Evolutionary conservation across 2,113 vertebrate species (phyloP).

Genomic region (Smithornis capensis): DNA sequence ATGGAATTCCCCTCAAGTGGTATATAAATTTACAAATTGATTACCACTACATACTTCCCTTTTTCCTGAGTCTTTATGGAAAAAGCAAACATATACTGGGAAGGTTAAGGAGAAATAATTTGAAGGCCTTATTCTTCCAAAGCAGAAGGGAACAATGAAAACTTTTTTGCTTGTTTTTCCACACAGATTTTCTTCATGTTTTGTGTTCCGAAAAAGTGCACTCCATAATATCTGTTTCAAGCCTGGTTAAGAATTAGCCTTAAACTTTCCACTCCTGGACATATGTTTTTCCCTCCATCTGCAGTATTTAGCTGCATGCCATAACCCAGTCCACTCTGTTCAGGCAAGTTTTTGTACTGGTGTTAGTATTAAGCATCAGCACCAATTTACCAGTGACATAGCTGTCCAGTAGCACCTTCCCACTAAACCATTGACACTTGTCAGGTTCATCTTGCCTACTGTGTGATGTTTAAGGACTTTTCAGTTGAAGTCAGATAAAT

Average conservation of each 20-base stretch:
- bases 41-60: neutral
- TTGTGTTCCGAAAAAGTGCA: neutral
- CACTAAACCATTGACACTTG: fast-evolving
- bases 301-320: neutral
- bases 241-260: neutral
- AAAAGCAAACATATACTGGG: neutral
- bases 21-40: neutral
- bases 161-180: neutral
- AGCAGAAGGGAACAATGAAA: neutral
- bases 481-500: neutral
- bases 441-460: fast-evolving
- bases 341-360: neutral
- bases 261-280: neutral
- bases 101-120: neutral
- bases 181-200: neutral
- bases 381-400: neutral
- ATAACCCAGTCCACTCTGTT: neutral
- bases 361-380: neutral
- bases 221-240: neutral
- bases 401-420: neutral
- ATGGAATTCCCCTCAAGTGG: neutral
- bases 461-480: neutral
- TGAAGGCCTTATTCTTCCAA: neutral
- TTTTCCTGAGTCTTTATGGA: neutral
- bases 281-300: neutral